These are phyloP conservation scores for Chymomyza fuscimana DNA, from an alignment of 2,888 invertebrate genomes.

Conservation along the genomic window DNA sequence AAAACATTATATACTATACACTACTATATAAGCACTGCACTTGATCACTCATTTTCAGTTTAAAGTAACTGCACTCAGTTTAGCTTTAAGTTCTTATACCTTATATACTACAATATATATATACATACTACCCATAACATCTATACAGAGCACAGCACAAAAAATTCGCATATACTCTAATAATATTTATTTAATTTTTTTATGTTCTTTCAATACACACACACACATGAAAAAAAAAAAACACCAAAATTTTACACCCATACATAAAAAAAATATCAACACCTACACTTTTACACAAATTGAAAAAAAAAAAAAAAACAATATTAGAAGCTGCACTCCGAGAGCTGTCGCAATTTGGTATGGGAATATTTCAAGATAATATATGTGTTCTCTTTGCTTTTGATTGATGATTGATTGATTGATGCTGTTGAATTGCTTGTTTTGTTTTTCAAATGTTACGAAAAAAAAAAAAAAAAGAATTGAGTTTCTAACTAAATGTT, in stretches of 20 bases:
- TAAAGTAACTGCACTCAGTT: slow-evolving; percentile 1
- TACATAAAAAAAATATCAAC: slow-evolving; percentile 34
- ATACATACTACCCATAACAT: background rate
- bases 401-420: slow-evolving; percentile 47
- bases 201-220: slow-evolving; percentile 59
- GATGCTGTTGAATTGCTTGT: slow-evolving; percentile 66
- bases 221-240: slow-evolving; percentile 7
- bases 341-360: slow-evolving; percentile 81
- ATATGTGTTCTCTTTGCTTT: slow-evolving; percentile 16
- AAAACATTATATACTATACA: background rate
- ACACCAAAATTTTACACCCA: slow-evolving; percentile 2
- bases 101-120: background rate
- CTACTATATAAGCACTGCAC: background rate
- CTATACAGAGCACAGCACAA: background rate
- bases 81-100: slow-evolving; percentile 7
- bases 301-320: slow-evolving; percentile 59
- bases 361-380: slow-evolving; percentile 54
- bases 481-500: slow-evolving; percentile 14
- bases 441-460: slow-evolving; percentile 33
- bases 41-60: background rate
- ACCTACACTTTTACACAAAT: slow-evolving; percentile 36
- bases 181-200: slow-evolving; percentile 59
- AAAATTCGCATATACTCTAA: background rate
- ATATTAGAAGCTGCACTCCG: slow-evolving; percentile 79
- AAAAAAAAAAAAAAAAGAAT: slow-evolving; percentile 7